Base-by-base conservation (phyloP, 1,140 invertebrate genomes). In the Euschistus heros region DNA sequence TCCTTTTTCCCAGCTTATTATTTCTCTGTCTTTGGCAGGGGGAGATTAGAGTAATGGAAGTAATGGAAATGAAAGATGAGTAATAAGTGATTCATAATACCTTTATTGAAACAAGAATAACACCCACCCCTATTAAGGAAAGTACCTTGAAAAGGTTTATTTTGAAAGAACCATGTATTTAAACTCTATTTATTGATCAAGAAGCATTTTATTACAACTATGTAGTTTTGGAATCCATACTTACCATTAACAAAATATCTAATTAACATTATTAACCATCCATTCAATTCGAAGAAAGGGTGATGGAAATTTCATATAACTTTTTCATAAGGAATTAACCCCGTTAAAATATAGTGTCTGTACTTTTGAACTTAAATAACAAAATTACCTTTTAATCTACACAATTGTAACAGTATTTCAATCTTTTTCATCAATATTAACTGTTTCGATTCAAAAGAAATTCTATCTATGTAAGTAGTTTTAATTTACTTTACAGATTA, bases 251-350 rank as follows among this genome's bases (percentile, higher is more conserved):
- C 22, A 50, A 50, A 15, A 50, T 50, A 6, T n/a, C 47, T 50
- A 50, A 20, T 50, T 50, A 20, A 50, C n/a, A 18, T 20, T 50
- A 50, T 20, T 50, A 20, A 50, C n/a, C 5, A n/a, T 50, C 22
- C n/a, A 50, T 50, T 50, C 17, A 50, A 18, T 50, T 20, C n/a
- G 47, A 50, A 50, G 22, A 44, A 44, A 17, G n/a, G 47, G 47
- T 50, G 47, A 50, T 50, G 47, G 47, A 50, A 50, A 50, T 22
- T 50, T 50, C 47, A 50, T 50, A 20, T 50, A 50, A 50, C 47
- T 50, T 50, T 50, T 50, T 50, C 47, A 50, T 50, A 22, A 50
- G n/a, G 47, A 50, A 50, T 22, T 50, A 20, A 50, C 47, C 5
- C n/a, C 7, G 0, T 6, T n/a, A 20, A 18, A 50, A 50, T 10